Evolutionary conservation across 2,113 vertebrate species (phyloP), one percentile per base, ranked within the genome.

Genomic region (Larimichthys crocea): DNA sequence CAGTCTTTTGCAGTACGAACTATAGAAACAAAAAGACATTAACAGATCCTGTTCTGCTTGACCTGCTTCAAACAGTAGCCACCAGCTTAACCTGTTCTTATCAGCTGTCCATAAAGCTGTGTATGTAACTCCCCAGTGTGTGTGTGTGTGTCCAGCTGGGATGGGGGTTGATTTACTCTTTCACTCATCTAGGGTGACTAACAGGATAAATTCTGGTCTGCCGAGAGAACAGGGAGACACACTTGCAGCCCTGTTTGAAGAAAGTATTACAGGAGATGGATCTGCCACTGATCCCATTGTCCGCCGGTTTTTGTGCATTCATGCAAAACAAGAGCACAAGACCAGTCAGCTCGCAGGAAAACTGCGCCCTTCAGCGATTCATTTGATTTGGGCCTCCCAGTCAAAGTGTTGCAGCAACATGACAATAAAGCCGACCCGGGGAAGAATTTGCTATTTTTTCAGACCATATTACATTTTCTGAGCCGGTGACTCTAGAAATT

Each of bases 171-270:
- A 91, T 89, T 91, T 91, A 87, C 83, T 90, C 92, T 92, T 93
- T 93, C 93, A 92, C 91, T 94, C 92, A 94, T 94, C 91, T 88
- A 89, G 91, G 92, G 93, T 94, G 93, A 94, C 93, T 94, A 94
- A 94, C 93, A 92, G 93, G 93, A 94, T 94, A 88, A 94, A 91
- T 91, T 86, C 79, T 67, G 89, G 89, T 94, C 93, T 93, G 91
- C 88, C 76, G 93, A 94, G 79, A 56, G 88, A 92, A 94, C 93
- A 94, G 93, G 91, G 89, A 85, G 75, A 90, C 92, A 93, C 91
- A 91, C 92, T 93, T 91, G 91, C 93, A 83, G 85, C 57, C 76
- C 88, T 90, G 92, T 94, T 94, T 92, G 92, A 92, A 93, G 91
- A 93, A 91, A 88, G 89, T 87, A 90, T 93, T 88, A 92, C 91